phyloP scores from a whole-genome alignment of 2,797 vertebrate genomes.

The Coranthus polyacanthus region DNA sequence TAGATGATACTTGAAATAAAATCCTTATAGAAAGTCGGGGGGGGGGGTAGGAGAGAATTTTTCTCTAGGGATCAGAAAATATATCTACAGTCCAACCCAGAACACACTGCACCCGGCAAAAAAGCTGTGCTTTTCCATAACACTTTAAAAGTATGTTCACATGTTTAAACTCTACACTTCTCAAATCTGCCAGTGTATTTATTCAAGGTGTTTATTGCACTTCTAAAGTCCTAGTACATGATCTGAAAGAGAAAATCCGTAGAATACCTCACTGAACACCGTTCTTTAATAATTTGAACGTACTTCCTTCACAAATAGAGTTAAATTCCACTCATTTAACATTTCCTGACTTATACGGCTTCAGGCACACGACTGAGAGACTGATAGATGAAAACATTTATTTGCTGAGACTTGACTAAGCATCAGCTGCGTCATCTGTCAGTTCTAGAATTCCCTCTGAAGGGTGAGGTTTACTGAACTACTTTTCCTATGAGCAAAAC shows the following conservation, averaged over 20 bases:
- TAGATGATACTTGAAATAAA: conserved; percentile 64
- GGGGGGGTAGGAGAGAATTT: conserved; percentile 23
- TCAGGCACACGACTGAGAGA: too few relatives aligned
- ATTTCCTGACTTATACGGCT: background rate
- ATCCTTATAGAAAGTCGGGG: conserved; percentile 40
- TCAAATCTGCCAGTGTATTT: conserved; percentile 12
- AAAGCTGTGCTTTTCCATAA: conserved; percentile 27
- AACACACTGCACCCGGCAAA: conserved; percentile 37
- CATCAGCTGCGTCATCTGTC: background rate
- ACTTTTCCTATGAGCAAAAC: background rate
- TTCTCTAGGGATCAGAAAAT: conserved; percentile 57
- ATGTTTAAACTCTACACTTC: conserved; percentile 23
- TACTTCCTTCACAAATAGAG: conserved; percentile 3
- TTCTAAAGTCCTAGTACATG: conserved; percentile 3
- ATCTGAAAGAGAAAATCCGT: background rate
- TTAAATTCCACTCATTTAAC: background rate
- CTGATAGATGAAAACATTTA: background rate
- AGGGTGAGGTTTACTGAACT: background rate
- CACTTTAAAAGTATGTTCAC: conserved; percentile 30
- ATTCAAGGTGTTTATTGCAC: too few relatives aligned
- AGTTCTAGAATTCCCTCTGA: background rate
- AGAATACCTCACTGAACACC: background rate
- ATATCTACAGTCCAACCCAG: conserved; percentile 47
- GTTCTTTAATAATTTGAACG: conserved; percentile 9
- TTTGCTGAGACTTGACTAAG: background rate